A percentile compares a stretch with the other conserved stretches of the same genome.
Conservation (phyloP, 2,797 vertebrate species). For the Protosalanx chinensis region DNA sequence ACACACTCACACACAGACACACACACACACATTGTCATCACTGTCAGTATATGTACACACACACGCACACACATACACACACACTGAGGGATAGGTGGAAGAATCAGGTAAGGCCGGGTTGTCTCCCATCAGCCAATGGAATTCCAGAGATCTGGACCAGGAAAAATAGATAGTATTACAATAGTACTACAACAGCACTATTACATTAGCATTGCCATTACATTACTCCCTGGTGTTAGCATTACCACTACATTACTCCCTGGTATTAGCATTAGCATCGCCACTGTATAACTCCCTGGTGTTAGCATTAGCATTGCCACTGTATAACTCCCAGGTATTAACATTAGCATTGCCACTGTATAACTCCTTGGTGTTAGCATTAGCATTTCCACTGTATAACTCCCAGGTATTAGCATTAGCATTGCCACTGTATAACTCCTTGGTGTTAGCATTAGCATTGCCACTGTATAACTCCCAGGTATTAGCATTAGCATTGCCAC, state of each 20-base stretch:
- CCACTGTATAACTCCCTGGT: conserved; percentile 52
- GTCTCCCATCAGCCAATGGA: conserved; percentile 77
- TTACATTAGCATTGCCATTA: neutral
- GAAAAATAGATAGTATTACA: conserved; percentile 17
- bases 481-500: too few species aligned
- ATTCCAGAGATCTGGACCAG: conserved; percentile 68
- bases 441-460: neutral
- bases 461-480: too few species aligned
- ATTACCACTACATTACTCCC: neutral
- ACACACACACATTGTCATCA: conserved; percentile 15
- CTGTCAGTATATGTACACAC: conserved; percentile 21
- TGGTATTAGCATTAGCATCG: neutral
- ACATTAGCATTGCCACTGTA: too few species aligned
- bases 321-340: too few species aligned
- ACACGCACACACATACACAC: conserved; percentile 26
- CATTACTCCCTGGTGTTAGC: too few species aligned
- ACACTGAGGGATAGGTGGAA: conserved; percentile 76
- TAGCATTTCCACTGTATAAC: too few species aligned
- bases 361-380: too few species aligned
- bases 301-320: conserved; percentile 57
- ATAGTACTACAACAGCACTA: conserved; percentile 11
- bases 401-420: neutral
- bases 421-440: neutral
- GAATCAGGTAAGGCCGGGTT: conserved; percentile 79
- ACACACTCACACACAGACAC: conserved; percentile 52